Conservation (phyloP, 1,140 invertebrate genomes). For the Physella acuta region DNA sequence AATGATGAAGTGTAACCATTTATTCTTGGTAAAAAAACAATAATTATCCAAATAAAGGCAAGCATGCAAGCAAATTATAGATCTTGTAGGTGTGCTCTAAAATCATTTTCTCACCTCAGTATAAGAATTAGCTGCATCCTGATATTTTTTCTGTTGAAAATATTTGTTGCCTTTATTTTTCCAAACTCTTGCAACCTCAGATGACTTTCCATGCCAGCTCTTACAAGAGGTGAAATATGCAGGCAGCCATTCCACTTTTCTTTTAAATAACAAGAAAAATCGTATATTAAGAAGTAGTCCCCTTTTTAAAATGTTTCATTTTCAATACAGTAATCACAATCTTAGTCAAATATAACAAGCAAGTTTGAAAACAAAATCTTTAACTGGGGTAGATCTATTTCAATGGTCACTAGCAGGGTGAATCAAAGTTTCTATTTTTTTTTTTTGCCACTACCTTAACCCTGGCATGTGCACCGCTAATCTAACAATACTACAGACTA, state of each 20-base stretch:
- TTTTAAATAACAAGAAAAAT: background rate
- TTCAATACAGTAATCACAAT: background rate
- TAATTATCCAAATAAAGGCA: background rate
- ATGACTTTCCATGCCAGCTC: constrained; percentile 18
- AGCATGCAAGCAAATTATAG: background rate
- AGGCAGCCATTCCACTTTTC: constrained; percentile 19
- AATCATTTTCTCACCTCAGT: constrained; percentile 13
- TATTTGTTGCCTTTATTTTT: constrained; percentile 19
- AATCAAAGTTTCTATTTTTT: too few relatives aligned
- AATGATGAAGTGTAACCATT: background rate
- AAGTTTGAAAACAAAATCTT: too few relatives aligned
- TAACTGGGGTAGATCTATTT: too few relatives aligned
- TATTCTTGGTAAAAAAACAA: background rate
- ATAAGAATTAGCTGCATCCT: constrained; percentile 12
- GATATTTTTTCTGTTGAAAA: constrained; percentile 22
- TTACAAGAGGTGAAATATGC: constrained; percentile 19
- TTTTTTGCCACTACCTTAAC: too few relatives aligned
- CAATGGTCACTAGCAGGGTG: too few relatives aligned
- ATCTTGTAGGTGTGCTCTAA: background rate
- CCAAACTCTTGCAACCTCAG: constrained; percentile 14
- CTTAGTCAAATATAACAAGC: background rate
- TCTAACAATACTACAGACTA: too few relatives aligned
- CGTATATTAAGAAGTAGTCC: background rate
- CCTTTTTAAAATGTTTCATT: background rate
- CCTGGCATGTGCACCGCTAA: too few relatives aligned